phyloP scores from a whole-genome alignment of 2,797 vertebrate species.

The Allochrocebus solatus region DNA sequence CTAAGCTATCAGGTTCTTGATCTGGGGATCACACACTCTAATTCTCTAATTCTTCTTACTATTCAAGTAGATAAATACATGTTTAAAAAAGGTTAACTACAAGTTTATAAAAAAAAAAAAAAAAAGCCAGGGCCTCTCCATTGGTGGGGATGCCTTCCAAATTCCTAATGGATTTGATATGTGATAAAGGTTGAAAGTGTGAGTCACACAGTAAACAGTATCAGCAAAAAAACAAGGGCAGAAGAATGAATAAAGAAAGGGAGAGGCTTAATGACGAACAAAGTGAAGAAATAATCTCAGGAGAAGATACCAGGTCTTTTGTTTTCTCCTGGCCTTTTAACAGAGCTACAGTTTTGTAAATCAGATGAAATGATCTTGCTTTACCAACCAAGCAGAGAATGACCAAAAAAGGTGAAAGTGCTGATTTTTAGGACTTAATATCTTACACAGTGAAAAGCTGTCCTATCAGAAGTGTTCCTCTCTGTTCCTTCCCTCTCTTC shows the following conservation, averaged over 20 bases:
- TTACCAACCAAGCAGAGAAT: not conserved
- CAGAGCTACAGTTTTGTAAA: not conserved
- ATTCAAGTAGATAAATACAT: too few relatives aligned
- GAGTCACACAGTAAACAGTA: slow-evolving; percentile 13
- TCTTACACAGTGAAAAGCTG: not conserved
- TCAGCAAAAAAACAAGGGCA: slow-evolving; percentile 6
- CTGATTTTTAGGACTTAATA: not conserved
- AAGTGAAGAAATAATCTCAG: slow-evolving; percentile 40
- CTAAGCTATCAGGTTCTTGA: too few relatives aligned
- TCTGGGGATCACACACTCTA: too few relatives aligned
- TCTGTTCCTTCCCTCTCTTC: not conserved
- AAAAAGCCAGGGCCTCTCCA: slow-evolving; percentile 57
- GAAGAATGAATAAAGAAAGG: not conserved
- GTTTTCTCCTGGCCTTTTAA: not conserved
- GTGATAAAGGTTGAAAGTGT: slow-evolving; percentile 52
- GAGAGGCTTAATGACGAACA: not conserved
- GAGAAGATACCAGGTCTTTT: not conserved
- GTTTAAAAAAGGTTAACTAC: too few relatives aligned
- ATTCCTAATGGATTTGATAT: slow-evolving; percentile 71
- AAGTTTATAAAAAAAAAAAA: slow-evolving; percentile 69
- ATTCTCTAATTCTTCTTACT: too few relatives aligned
- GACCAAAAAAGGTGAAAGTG: not conserved
- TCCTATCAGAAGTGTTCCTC: not conserved
- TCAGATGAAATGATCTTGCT: not conserved
- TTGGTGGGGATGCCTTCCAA: slow-evolving; percentile 68